Evolutionary conservation across 35 echinoderm and acorn worm genomes (phyloP).

Genomic region (Hemicentrotus pulcherrimus): DNA sequence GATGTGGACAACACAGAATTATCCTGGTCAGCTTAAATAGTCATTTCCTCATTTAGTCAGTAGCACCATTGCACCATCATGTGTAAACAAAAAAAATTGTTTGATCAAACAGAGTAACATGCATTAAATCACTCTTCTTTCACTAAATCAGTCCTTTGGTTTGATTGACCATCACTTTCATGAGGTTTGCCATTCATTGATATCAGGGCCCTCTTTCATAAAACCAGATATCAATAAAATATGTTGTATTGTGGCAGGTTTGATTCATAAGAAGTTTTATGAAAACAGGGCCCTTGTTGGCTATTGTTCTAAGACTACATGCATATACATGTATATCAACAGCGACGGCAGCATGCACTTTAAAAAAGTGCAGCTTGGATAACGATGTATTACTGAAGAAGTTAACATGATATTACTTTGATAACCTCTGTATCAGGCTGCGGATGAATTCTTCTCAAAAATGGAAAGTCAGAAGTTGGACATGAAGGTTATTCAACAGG

Average conservation of each 20-base stretch:
- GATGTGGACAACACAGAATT: too few species aligned
- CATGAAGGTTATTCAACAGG: slow-evolving; percentile 93
- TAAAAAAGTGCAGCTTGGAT: background rate
- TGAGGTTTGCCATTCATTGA: background rate
- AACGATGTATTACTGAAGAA: background rate
- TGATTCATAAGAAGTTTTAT: background rate
- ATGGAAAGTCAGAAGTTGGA: slow-evolving; percentile 91
- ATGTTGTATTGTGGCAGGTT: background rate
- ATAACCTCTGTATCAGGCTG: slow-evolving; percentile 56
- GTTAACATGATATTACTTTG: background rate
- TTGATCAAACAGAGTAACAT: background rate
- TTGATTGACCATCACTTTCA: background rate
- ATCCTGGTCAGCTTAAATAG: background rate
- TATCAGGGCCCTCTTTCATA: background rate
- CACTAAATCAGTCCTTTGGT: background rate
- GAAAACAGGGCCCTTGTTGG: background rate
- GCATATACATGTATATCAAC: background rate
- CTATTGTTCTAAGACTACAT: background rate
- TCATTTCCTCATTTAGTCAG: background rate
- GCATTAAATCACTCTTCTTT: background rate
- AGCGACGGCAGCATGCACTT: background rate
- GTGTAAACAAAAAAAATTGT: background rate
- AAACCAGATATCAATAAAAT: background rate
- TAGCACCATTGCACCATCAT: background rate
- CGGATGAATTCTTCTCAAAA: slow-evolving; percentile 92